Evolutionary conservation across 2,113 vertebrate species (phyloP), one percentile per base, ranked within the genome.

Genomic region (Labrus mixtus): DNA sequence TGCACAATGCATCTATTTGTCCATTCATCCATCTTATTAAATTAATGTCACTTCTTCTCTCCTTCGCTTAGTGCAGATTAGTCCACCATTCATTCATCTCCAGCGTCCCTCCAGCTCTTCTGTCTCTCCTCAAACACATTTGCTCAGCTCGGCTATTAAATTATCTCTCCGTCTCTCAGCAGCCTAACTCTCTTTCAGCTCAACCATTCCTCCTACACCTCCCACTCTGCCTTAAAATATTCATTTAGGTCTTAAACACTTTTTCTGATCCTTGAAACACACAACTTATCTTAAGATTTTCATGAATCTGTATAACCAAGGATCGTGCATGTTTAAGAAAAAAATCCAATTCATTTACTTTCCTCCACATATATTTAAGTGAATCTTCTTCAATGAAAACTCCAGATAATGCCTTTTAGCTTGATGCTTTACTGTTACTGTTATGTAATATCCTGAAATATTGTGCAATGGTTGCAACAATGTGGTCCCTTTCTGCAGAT

Each of bases 171-270:
- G 83, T 89, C 89, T 86, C 87, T 86, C 89, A 76, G 81, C 90
- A 78, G 82, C 59, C 67, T 75, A 45, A 68, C 72, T 87, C 83
- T 61, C 81, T 80, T 59, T 85, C 75, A 67, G 68, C 79, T 73
- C 81, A 61, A 58, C 79, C 73, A 50, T 85, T 69, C 62, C 76
- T 90, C 75, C 84, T 84, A 56, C 80, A 50, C 84, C 79, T 86
- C 77, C 77, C 37, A 43, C 65, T 85, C 68, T 10, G 75, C 83
- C 81, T 80, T 92, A 83, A 92, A 91, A 92, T 90, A 92, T 92
- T 92, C 75, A 92, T 90, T 84, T 81, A 86, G 66, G 83, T 86
- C 89, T 91, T 86, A 85, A 90, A 86, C 83, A 86, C 84, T 78
- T 89, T 86, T 87, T 83, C 73, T 83, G 68, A 81, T 76, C 73